A percentile compares a stretch with the other conserved stretches of the same genome.
Evolutionary conservation across 2,888 invertebrate species (phyloP).

Genomic region (Spodoptera exigua): DNA sequence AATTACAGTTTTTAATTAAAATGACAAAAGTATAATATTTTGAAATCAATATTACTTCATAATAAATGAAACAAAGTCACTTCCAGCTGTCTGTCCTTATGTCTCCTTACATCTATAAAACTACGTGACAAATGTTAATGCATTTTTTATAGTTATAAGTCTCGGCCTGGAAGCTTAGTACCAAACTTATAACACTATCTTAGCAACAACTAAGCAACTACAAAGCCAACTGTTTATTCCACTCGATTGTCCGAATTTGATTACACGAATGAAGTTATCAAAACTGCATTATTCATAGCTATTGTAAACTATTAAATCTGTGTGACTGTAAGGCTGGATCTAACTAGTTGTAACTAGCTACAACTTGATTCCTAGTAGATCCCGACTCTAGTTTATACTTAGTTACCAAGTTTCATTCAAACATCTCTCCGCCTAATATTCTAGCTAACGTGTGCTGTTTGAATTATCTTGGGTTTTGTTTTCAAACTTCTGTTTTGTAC

Average conservation of each 20-base stretch:
- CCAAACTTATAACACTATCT: too few species aligned
- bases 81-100: too few species aligned
- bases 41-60: too few species aligned
- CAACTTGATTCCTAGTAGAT: conserved; percentile 72
- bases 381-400: conserved; percentile 64
- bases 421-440: conserved; percentile 54
- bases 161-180: too few species aligned
- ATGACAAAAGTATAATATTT: too few species aligned
- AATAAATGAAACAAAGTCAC: too few species aligned
- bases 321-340: conserved; percentile 71
- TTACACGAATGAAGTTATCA: conserved; percentile 42
- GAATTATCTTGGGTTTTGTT: not conserved
- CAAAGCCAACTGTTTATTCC: conserved; percentile 2
- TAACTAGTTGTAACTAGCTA: conserved; percentile 70
- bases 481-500: not conserved
- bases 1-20: too few species aligned
- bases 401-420: conserved; percentile 67
- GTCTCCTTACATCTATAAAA: too few species aligned
- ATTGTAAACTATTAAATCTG: conserved; percentile 71
- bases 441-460: conserved; percentile 12
- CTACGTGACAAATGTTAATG: too few species aligned
- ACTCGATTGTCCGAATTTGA: conserved; percentile 17
- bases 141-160: too few species aligned
- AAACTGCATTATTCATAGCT: conserved; percentile 56
- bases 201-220: not conserved